A percentile compares a stretch with the other conserved stretches of the same genome.
Conservation (phyloP, 2,888 invertebrate species). For the Synanthedon formicaeformis region DNA sequence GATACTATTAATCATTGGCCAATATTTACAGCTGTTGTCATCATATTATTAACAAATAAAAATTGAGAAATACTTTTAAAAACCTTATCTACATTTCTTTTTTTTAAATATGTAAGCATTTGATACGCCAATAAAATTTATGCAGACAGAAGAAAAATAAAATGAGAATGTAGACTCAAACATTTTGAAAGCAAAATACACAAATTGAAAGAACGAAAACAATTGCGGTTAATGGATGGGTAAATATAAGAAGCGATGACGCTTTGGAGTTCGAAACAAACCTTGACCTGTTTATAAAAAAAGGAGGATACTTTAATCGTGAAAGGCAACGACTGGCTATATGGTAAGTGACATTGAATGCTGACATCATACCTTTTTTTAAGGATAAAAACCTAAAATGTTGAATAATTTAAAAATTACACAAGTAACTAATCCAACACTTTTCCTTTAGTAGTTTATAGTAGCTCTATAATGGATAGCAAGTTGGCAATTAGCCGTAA, state of each 20-base stretch:
- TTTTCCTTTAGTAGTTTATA: no score
- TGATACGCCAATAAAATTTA: not conserved
- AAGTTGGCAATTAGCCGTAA: conserved; percentile 1
- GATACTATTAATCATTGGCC: no score
- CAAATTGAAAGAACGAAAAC: conserved; percentile 17
- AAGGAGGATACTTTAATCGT: not conserved
- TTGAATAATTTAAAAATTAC: no score
- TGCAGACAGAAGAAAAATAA: not conserved
- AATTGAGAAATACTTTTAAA: no score
- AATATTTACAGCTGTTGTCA: no score
- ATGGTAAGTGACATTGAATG: not conserved
- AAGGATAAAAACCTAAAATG: not conserved
- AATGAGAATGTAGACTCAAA: not conserved
- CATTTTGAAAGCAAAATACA: not conserved
- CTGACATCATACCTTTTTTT: not conserved
- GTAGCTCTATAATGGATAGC: no score
- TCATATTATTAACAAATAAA: no score
- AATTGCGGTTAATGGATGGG: conserved; percentile 47
- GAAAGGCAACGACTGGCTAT: not conserved
- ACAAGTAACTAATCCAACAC: no score
- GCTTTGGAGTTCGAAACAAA: conserved; percentile 28
- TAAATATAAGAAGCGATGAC: conserved; percentile 50
- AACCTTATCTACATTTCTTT: no score
- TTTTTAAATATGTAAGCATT: not conserved
- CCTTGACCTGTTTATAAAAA: conserved; percentile 41